Evolutionary conservation across 2,113 vertebrate species (phyloP).

Genomic region (Pleuronectes platessa): DNA sequence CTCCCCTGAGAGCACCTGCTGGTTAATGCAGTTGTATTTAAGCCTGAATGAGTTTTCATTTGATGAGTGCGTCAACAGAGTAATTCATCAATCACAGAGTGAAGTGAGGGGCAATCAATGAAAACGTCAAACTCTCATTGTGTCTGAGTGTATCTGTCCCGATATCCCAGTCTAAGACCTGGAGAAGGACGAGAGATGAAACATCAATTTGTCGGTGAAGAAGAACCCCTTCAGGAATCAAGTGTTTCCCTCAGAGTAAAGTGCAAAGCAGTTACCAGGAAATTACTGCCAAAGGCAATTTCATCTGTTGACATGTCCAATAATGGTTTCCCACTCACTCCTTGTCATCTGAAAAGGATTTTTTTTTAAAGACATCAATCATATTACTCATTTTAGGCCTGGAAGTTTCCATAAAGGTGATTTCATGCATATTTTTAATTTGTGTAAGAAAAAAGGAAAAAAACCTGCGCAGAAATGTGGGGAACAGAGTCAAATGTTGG

Average conservation of each 20-base stretch:
- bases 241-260: not conserved
- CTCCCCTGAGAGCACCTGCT: not conserved
- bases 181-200: not conserved
- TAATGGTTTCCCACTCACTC: not conserved
- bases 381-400: not conserved
- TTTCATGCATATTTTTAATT: not conserved
- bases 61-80: not conserved
- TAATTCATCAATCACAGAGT: constrained; percentile 15
- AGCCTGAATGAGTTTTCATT: not conserved
- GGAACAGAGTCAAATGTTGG: no score
- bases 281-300: constrained; percentile 15
- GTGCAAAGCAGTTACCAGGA: not conserved
- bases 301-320: constrained; percentile 4
- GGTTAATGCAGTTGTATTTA: not conserved
- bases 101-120: constrained; percentile 9
- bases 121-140: no score
- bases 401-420: not conserved
- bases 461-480: not conserved
- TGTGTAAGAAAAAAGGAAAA: not conserved
- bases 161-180: not conserved
- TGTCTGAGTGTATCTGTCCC: not conserved
- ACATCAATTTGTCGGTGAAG: not conserved
- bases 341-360: not conserved
- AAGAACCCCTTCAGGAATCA: not conserved
- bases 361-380: not conserved